Percentiles rank a stretch among this genome's conserved stretches.
Evolutionary conservation across 2,113 vertebrate species (phyloP).

Genomic region (Ploceus nigricollis): DNA sequence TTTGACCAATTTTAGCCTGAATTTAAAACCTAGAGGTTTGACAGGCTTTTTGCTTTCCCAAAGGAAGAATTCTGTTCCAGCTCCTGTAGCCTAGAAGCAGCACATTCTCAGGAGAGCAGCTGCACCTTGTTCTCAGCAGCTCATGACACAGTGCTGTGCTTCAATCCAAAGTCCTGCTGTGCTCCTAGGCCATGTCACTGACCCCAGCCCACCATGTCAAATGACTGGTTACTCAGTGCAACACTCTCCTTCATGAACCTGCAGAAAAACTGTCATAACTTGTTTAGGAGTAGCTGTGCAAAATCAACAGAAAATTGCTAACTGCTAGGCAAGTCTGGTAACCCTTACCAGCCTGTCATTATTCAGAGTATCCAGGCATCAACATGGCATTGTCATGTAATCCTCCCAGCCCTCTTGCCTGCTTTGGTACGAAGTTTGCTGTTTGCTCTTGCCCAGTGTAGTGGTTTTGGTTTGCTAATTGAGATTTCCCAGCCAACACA

Average conservation of each 20-base stretch:
- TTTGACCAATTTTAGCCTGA: not conserved
- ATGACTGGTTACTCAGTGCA: not conserved
- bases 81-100: not conserved
- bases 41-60: not conserved
- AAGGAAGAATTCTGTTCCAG: not conserved
- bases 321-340: not conserved
- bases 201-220: not conserved
- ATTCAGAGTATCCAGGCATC: not conserved
- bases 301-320: not conserved
- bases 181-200: not conserved
- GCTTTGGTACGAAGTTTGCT: not conserved
- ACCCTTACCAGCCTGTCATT: not conserved
- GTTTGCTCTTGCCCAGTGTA: not conserved
- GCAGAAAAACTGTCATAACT: not conserved
- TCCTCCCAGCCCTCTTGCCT: not conserved
- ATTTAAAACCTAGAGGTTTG: not conserved
- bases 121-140: not conserved
- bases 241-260: not conserved
- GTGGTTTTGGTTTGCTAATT: not conserved
- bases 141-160: not conserved
- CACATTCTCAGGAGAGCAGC: not conserved
- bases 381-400: not conserved
- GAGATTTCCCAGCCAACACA: not conserved
- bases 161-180: not conserved
- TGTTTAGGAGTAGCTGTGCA: not conserved